phyloP scores from a whole-genome alignment of 2,113 vertebrate genomes.

The Myrmecophaga tridactyla region DNA sequence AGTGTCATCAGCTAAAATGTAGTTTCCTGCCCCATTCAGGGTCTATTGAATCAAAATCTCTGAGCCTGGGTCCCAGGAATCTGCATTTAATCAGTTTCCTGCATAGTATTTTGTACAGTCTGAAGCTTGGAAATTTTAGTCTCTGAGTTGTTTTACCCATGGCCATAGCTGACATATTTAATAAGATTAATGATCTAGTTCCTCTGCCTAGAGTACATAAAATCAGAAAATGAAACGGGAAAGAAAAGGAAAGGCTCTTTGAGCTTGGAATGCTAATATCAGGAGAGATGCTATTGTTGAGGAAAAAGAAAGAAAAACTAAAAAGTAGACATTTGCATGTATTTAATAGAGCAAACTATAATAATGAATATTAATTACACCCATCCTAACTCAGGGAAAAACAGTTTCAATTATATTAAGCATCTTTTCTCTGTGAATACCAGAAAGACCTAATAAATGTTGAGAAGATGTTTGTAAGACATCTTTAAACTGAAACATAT shows the following conservation, averaged over 20 bases:
- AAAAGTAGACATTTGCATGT: not conserved
- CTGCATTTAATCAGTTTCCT: not conserved
- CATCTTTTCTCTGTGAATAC: not conserved
- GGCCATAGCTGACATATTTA: slow-evolving; percentile 22
- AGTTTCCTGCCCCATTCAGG: not conserved
- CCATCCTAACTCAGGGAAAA: not conserved
- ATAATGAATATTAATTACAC: not conserved
- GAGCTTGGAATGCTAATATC: not conserved
- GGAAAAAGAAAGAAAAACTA: not conserved
- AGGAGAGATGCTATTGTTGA: not conserved
- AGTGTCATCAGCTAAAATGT: not conserved
- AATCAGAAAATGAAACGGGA: slow-evolving; percentile 15
- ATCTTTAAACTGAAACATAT: not conserved
- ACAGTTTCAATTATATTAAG: not conserved
- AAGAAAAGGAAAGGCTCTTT: not conserved
- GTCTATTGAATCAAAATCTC: not conserved
- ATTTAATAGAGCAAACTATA: not conserved
- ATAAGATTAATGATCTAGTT: slow-evolving; percentile 49
- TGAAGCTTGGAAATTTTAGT: not conserved
- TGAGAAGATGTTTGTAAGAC: not conserved
- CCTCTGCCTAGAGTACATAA: not conserved
- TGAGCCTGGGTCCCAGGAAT: not conserved
- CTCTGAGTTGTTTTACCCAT: not conserved
- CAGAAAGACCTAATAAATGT: not conserved
- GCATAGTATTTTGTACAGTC: not conserved